Evolutionary conservation across 37 sponge, comb jelly and placozoan genomes (phyloP).

Genomic region (Beroe ovata): DNA sequence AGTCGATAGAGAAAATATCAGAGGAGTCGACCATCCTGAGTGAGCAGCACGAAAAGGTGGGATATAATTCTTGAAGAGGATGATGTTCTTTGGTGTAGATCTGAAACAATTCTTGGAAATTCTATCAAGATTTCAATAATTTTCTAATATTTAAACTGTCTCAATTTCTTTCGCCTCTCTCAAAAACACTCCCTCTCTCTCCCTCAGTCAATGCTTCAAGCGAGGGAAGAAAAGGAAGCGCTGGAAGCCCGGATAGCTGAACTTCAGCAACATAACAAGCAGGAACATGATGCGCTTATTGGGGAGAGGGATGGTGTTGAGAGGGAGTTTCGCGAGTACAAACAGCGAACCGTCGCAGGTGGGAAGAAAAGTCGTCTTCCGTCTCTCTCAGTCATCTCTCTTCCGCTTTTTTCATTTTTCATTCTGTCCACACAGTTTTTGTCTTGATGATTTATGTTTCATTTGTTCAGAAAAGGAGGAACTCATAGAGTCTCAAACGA

Average conservation of each 20-base stretch:
- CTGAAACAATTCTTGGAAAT: too few species aligned
- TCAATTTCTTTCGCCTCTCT: too few species aligned
- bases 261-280: background rate
- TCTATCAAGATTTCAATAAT: too few species aligned
- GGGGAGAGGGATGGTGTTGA: conserved; percentile 1
- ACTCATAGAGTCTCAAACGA: conserved; percentile 57
- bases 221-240: background rate
- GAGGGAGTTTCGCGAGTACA: conserved; percentile 43
- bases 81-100: too few species aligned
- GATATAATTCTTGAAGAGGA: too few species aligned
- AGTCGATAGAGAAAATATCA: conserved; percentile 31
- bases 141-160: too few species aligned
- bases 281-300: background rate
- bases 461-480: conserved; percentile 41
- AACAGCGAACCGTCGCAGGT: conserved; percentile 16
- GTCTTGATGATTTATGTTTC: too few species aligned
- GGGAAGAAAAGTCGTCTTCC: too few species aligned
- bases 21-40: background rate
- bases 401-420: too few species aligned
- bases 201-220: background rate
- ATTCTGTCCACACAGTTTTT: too few species aligned
- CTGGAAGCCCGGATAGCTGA: conserved; percentile 15
- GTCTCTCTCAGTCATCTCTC: too few species aligned
- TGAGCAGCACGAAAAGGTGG: conserved; percentile 27
- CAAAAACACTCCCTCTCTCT: too few species aligned